These are phyloP conservation scores for Crypturellus undulatus DNA, from an alignment of 2,113 vertebrate species.

Conservation along the genomic window DNA sequence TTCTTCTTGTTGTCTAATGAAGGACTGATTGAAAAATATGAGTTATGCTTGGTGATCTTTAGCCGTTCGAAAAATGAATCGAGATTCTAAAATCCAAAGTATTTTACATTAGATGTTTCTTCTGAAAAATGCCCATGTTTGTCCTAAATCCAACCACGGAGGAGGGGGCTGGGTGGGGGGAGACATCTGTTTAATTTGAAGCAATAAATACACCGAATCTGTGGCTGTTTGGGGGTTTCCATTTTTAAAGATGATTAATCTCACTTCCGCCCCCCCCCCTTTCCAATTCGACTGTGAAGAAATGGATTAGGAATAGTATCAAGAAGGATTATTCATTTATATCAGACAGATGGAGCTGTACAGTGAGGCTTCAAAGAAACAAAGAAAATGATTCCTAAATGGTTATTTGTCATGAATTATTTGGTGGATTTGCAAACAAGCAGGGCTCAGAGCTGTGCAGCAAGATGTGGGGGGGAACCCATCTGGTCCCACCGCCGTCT, in stretches of 20 bases:
- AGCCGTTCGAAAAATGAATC: neutral
- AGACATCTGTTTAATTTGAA: conserved; percentile 77
- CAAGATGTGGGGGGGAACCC: neutral
- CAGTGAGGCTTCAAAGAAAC: conserved; percentile 55
- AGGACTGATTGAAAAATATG: neutral
- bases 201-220: conserved; percentile 69
- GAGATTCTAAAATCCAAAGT: conserved; percentile 31
- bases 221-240: conserved; percentile 39
- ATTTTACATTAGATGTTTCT: conserved; percentile 48
- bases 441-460: conserved; percentile 4
- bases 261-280: conserved; percentile 19
- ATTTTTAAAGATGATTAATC: conserved; percentile 71
- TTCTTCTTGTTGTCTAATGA: neutral
- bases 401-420: conserved; percentile 59
- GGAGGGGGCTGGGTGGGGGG: neutral
- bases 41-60: neutral
- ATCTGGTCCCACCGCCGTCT: neutral
- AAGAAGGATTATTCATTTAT: conserved; percentile 67
- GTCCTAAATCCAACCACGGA: neutral
- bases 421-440: conserved; percentile 63
- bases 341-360: conserved; percentile 70
- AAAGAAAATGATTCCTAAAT: conserved; percentile 55
- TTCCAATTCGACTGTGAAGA: conserved; percentile 71
- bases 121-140: conserved; percentile 46
- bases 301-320: conserved; percentile 72